Base-by-base conservation (phyloP, 2,888 invertebrate species). In the Pristionchus entomophagus region DNA sequence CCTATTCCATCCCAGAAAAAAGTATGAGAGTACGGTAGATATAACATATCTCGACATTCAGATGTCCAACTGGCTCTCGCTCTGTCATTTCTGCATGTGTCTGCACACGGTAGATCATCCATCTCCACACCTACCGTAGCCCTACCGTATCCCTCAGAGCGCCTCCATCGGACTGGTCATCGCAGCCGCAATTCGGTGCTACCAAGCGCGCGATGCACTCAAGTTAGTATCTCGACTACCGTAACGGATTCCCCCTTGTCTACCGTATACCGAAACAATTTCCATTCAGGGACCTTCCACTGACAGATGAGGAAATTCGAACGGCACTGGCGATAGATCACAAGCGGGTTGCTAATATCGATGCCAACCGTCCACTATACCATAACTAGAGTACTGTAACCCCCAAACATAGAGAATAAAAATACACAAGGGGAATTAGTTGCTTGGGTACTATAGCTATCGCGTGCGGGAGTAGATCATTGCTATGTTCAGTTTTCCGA, bases 61-160 rank as follows among this genome's bases (percentile, higher is more conserved):
- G 73, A 73, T 73, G 73, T 17, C 73, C n/a, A 8, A 10, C n/a
- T 73, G 73, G 73, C 73, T 73, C n/a, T 73, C 73, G 45, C 73
- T 73, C n/a, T 73, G 73, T 41, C 12, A 73, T 41, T 73, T 73
- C 41, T 73, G 73, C 45, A 41, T 73, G 73, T n/a, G 22, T 32
- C 41, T 73, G n/a, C 73, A 73, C 0, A 41, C 73, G 73, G 73
- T 73, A 45, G 8, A n/a, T 29, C 14, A 65, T 41, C 73, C 65
- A 12, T 45, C 38, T 26, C 32, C 51, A 17, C 51, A 14, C 29
- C 59, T 41, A 82, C 73, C 22, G 73, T 73, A 73, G 45, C 26
- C 73, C 82, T 59, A 26, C 26, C 59, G 38, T 38, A 56, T 49
- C 35, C 22, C 26, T 49, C 82, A 82, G 59, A 41, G 26, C 17